Base-by-base conservation (phyloP, 2,797 vertebrate species). In the Crocidura indochinensis region DNA sequence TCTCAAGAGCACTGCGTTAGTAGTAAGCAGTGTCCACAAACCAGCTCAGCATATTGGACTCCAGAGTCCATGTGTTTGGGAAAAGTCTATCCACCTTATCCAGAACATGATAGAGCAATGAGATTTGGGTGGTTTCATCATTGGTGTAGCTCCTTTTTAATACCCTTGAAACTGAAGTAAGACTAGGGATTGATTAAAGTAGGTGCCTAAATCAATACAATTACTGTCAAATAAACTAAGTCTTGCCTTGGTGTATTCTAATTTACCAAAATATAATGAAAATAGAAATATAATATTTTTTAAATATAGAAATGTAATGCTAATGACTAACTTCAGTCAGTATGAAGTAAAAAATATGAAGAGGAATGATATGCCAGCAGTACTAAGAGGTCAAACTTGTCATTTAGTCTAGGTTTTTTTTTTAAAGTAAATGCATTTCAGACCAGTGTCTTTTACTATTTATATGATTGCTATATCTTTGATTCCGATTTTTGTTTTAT, bases 401-500 rank as follows among this genome's bases (percentile, higher is more conserved):
- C 2, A 22, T 44, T 71, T 27, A 31, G 65, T 64, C 6, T 15
- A 69, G 20, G 24, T 68, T 91, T 68, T 27, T 91, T 68, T 27
- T 68, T n/a, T 19, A 1, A 24, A 4, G 46, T 26, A 69, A 49
- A 44, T 44, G 11, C 44, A 19, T 79, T 81, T 68, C 24, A 60
- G 51, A 77, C 12, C 2, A 11, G 44, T 15, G 6, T 3, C 20
- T n/a, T 78, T 68, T 62, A 56, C 10, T 15, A 14, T 53, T 80
- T 89, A 81, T 68, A 75, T 3, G 26, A 46, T 53, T 44, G 69
- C 14, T 81, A 10, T 10, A 44, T n/a, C 17, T 73, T 81, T 77
- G 62, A 56, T 77, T 81, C 89, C 67, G 20, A 87, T 90, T 80
- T 87, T 20, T 75, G 22, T 29, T 38, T 80, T 78, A 75, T 51